Evolutionary conservation across 2,888 invertebrate species (phyloP).

Genomic region (Meiosimyza decipiens): DNA sequence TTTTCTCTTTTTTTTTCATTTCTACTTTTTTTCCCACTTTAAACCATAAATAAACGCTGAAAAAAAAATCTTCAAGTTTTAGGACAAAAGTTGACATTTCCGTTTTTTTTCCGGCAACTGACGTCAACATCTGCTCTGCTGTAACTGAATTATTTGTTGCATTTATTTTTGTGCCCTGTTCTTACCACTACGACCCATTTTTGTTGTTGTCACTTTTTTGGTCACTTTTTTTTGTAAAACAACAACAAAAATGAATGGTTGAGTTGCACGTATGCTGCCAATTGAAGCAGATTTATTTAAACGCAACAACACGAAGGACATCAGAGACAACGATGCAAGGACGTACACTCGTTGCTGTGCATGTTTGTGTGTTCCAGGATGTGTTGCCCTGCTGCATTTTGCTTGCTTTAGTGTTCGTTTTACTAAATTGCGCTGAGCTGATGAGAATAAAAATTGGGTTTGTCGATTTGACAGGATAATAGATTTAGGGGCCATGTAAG

Average conservation of each 20-base stretch:
- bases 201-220: constrained; percentile 2
- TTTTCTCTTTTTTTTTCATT: too few species aligned
- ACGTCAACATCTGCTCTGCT: neutral
- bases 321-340: constrained; percentile 16
- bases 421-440: constrained; percentile 32
- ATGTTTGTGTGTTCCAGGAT: constrained; percentile 13
- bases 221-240: neutral
- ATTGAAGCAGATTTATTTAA: constrained; percentile 60
- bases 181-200: neutral
- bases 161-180: constrained; percentile 16
- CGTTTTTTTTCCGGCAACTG: too few species aligned
- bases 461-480: constrained; percentile 56
- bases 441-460: constrained; percentile 51
- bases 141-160: constrained; percentile 33
- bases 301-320: constrained; percentile 27
- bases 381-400: neutral
- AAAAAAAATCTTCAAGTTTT: too few species aligned
- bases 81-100: too few species aligned
- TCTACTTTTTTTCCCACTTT: too few species aligned
- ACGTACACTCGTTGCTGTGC: constrained; percentile 4
- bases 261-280: constrained; percentile 50
- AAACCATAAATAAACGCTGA: too few species aligned
- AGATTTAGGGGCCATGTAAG: constrained; percentile 52
- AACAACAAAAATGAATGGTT: neutral
- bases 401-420: neutral